phyloP scores from a whole-genome alignment of 2,113 vertebrate genomes.

The Calyptomena viridis region DNA sequence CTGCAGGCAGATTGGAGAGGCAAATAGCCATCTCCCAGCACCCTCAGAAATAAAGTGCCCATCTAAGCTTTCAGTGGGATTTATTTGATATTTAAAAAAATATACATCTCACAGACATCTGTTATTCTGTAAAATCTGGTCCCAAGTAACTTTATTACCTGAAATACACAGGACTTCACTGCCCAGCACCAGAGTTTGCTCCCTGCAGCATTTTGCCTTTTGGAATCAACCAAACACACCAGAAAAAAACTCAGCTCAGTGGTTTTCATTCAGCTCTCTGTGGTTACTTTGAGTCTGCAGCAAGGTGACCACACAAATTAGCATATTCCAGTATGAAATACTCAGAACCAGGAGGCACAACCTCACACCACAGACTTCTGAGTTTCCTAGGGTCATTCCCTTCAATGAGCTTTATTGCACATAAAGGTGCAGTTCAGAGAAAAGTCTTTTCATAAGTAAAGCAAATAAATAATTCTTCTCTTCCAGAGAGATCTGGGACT shows the following conservation, averaged over 20 bases:
- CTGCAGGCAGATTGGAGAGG: neutral
- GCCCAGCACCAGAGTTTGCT: neutral
- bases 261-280: neutral
- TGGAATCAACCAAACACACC: neutral
- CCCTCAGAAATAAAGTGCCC: neutral
- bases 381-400: neutral
- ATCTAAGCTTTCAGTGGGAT: neutral
- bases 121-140: neutral
- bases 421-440: neutral
- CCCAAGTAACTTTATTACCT: neutral
- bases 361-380: neutral
- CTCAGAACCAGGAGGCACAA: neutral
- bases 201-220: neutral
- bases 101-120: neutral
- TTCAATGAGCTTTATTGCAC: neutral
- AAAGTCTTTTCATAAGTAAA: neutral
- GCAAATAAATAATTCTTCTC: neutral
- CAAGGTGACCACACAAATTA: neutral
- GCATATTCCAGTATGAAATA: neutral
- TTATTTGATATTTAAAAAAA: neutral
- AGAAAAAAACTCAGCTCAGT: neutral
- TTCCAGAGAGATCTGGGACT: neutral
- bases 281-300: neutral
- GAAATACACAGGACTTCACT: neutral
- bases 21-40: accelerated